Percentiles rank a stretch among this genome's conserved stretches.
phyloP scores from a whole-genome alignment of 2,888 invertebrate genomes.

The Epirrita christyi region DNA sequence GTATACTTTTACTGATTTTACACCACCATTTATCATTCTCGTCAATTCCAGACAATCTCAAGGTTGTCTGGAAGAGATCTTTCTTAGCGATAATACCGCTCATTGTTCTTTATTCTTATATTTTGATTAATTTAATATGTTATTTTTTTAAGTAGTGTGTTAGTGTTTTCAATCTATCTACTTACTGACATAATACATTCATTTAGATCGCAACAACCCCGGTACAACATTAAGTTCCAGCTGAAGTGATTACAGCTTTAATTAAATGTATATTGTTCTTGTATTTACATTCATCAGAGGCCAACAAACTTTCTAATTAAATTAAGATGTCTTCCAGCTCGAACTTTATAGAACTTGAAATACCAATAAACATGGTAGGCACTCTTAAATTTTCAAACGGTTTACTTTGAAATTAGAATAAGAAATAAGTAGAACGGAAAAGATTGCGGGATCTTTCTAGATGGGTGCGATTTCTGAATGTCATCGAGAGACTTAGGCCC shows the following conservation, averaged over 20 bases:
- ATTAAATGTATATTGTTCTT: slow-evolving; percentile 35
- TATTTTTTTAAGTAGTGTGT: no score
- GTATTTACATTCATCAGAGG: slow-evolving; percentile 29
- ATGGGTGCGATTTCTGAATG: no score
- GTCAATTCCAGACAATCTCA: no score
- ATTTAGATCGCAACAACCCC: slow-evolving; percentile 8
- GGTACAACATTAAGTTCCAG: slow-evolving; percentile 26
- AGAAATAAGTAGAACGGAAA: slow-evolving; percentile 18
- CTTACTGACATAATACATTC: slow-evolving; percentile 10
- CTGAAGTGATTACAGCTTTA: slow-evolving; percentile 31
- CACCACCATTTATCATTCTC: no score
- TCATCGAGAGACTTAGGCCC: no score
- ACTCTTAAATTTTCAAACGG: slow-evolving; percentile 16
- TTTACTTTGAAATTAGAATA: slow-evolving; percentile 25
- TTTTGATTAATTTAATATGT: no score
- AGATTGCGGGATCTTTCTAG: neutral
- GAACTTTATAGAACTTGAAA: slow-evolving; percentile 24
- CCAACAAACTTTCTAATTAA: slow-evolving; percentile 30
- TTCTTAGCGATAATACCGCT: no score
- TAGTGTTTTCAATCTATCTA: no score
- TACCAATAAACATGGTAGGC: slow-evolving; percentile 14
- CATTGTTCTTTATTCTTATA: no score
- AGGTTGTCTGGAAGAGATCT: no score
- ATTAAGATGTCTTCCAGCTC: slow-evolving; percentile 23
- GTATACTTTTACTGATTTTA: no score